Percentiles rank a stretch among this genome's conserved stretches.
Evolutionary conservation across 2,113 vertebrate species (phyloP).

Genomic region (Redunca redunca): DNA sequence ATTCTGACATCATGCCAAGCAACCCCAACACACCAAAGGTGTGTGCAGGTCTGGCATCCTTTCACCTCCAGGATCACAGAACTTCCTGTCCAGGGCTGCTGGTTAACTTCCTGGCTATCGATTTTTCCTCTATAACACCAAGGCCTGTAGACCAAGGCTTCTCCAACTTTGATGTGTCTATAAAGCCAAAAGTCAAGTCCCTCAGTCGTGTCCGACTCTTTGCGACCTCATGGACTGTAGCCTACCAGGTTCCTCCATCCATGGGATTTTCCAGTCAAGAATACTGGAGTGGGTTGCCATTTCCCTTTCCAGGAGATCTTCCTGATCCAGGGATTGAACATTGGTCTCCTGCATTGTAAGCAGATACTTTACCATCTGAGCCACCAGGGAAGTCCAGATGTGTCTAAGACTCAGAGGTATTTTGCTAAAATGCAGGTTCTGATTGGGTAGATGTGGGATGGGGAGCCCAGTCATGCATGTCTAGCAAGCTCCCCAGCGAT

Average conservation of each 20-base stretch:
- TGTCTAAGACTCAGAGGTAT: neutral
- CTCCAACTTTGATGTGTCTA: neutral
- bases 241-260: neutral
- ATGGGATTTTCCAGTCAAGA: neutral
- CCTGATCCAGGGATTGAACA: neutral
- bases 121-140: neutral
- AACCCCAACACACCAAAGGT: neutral
- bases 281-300: neutral
- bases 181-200: neutral
- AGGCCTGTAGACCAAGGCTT: neutral
- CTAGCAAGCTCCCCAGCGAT: no score
- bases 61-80: neutral
- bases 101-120: neutral
- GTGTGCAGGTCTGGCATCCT: rapidly evolving
- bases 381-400: neutral
- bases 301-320: neutral
- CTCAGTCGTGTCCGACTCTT: neutral
- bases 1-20: neutral
- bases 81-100: neutral
- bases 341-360: neutral
- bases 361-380: neutral
- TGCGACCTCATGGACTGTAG: neutral
- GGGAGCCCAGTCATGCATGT: neutral
- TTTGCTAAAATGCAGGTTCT: neutral
- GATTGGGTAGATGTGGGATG: neutral